These are phyloP conservation scores for Elysia chlorotica DNA, from an alignment of 1,140 invertebrate genomes.

Conservation along the genomic window DNA sequence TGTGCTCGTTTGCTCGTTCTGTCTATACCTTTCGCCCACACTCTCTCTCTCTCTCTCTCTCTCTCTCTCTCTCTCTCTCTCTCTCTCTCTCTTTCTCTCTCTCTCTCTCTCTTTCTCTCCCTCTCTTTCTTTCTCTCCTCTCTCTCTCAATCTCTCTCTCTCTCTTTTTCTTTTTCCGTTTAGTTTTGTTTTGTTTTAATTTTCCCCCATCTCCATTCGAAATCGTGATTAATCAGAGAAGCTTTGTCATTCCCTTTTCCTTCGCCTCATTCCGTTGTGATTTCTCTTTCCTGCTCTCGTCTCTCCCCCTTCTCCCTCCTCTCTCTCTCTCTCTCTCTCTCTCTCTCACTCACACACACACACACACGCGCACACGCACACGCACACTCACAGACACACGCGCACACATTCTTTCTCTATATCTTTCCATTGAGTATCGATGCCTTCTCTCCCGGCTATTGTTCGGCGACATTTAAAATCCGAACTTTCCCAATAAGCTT, in stretches of 20 bases:
- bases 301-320: slow-evolving; percentile 74
- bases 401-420: not conserved
- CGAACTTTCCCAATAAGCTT: too few relatives aligned
- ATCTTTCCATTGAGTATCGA: not conserved
- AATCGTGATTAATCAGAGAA: too few relatives aligned
- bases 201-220: not conserved
- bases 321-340: slow-evolving; percentile 60
- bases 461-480: too few relatives aligned
- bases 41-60: not conserved
- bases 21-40: too few relatives aligned
- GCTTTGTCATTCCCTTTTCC: too few relatives aligned
- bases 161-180: too few relatives aligned
- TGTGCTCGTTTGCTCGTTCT: too few relatives aligned
- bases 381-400: not conserved
- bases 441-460: slow-evolving; percentile 56
- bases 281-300: too few relatives aligned
- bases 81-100: not conserved
- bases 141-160: not conserved
- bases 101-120: not conserved
- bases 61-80: not conserved
- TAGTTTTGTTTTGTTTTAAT: too few relatives aligned
- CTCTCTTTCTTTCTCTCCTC: not conserved
- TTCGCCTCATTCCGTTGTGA: too few relatives aligned
- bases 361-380: not conserved
- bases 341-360: not conserved